A percentile compares a stretch with the other conserved stretches of the same genome.
These are phyloP conservation scores for Donacobius atricapilla DNA, from an alignment of 2,113 vertebrate genomes.

Conservation along the genomic window DNA sequence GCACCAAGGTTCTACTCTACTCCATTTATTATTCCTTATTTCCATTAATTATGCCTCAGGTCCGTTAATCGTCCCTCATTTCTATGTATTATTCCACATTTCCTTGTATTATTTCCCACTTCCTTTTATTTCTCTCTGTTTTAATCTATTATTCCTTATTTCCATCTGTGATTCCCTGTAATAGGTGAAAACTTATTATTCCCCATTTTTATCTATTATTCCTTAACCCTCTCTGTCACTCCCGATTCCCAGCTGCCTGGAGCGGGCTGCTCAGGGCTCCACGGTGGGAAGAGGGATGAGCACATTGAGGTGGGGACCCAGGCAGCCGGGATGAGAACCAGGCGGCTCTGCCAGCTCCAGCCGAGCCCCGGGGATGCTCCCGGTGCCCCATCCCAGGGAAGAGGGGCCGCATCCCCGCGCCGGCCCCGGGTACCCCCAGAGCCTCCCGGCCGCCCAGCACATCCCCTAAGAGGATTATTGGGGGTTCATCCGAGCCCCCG, in stretches of 20 bases:
- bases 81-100: not conserved
- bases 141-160: not conserved
- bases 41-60: not conserved
- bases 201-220: not conserved
- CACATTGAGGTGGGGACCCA: accelerated
- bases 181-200: too few relatives aligned
- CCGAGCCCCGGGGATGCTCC: not conserved
- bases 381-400: not conserved
- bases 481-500: not conserved
- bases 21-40: not conserved
- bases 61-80: not conserved
- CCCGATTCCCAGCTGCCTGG: not conserved
- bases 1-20: not conserved
- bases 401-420: not conserved
- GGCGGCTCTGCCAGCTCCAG: not conserved
- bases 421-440: not conserved
- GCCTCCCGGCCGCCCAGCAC: not conserved
- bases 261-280: not conserved
- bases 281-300: not conserved
- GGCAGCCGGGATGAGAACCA: accelerated
- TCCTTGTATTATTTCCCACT: not conserved
- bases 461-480: not conserved
- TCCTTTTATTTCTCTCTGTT: not conserved
- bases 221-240: not conserved
- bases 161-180: not conserved